phyloP scores from a whole-genome alignment of 2,888 invertebrate genomes.

The Xanthorhoe designata region DNA sequence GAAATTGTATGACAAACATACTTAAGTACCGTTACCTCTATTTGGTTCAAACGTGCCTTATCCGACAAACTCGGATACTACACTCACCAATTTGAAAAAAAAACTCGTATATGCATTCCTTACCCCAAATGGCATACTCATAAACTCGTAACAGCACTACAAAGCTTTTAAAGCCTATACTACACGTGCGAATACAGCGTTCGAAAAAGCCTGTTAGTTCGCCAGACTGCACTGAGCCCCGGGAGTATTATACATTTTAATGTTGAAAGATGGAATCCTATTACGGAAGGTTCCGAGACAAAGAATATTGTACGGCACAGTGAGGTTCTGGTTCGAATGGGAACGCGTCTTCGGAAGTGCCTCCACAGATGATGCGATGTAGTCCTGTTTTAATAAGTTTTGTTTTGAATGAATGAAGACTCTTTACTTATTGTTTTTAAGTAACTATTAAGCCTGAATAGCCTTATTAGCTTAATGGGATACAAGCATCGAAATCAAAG shows the following conservation, averaged over 20 bases:
- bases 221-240: constrained; percentile 55
- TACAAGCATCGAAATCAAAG: too few species aligned
- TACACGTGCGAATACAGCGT: constrained; percentile 35
- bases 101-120: background rate
- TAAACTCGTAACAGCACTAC: constrained; percentile 7
- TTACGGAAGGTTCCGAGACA: constrained; percentile 15
- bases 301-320: constrained; percentile 8
- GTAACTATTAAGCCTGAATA: too few species aligned
- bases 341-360: background rate
- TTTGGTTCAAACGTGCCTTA: too few species aligned
- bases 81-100: background rate
- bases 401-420: too few species aligned
- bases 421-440: too few species aligned
- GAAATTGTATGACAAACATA: too few species aligned
- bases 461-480: too few species aligned
- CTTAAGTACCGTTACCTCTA: too few species aligned
- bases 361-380: background rate
- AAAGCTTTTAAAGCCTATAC: constrained; percentile 38
- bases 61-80: too few species aligned
- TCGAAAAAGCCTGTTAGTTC: constrained; percentile 56
- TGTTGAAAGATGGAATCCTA: constrained; percentile 27
- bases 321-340: background rate
- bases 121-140: constrained; percentile 9
- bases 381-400: too few species aligned
- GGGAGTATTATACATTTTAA: constrained; percentile 34